Base-by-base conservation (phyloP, 2,888 invertebrate species). In the Leptura quadrifasciata region DNA sequence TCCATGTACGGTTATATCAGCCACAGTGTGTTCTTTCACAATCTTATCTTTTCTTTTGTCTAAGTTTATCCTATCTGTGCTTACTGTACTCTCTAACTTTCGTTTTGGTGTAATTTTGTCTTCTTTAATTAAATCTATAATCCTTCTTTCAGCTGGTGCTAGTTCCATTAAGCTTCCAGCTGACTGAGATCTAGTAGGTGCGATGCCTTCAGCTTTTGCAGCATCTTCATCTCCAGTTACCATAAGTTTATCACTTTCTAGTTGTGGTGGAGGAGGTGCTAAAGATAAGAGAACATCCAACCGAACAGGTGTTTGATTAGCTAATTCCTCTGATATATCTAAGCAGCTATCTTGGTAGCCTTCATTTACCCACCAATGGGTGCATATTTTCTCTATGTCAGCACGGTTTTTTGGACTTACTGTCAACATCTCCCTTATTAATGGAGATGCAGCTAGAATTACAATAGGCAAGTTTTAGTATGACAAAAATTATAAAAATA, bases 311-410 rank as follows among this genome's bases (percentile, higher is more conserved):
- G 97, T 97, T 89, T 97, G 95, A 83, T 96, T 96, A 24, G 97
- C 97, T 80, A 97, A 89, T 83, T 95, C 95, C 88, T 97, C 96
- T 0, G 97, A 95, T 84, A 95, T 92, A 82, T 95, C 95, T 77
- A 97, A 90, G 88, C 97, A 97, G 58, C 94, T 95, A 47, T 94
- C 93, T 79, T 93, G 93, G 85, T 95, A 96, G 0, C 94, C 94
- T 84, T 94, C 93, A 88, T 99, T 98, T 77, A 99, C 96, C 99
- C 99, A 99, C 96, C 97, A 95, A 90, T 99, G 97, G 60, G 94
- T 94, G 87, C 98, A 98, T 80, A 99, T 98, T 88, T 96, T 97
- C 78, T 96, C 95, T 81, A 99, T 97, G 84, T 95, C 96, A 9
- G 98, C 97, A 81, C 99, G 92, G 86, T 95, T 94, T 64, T 94